Percentiles rank a stretch among this genome's conserved stretches.
phyloP scores from a whole-genome alignment of 1,140 invertebrate species.

The Drosophila yakuba region DNA sequence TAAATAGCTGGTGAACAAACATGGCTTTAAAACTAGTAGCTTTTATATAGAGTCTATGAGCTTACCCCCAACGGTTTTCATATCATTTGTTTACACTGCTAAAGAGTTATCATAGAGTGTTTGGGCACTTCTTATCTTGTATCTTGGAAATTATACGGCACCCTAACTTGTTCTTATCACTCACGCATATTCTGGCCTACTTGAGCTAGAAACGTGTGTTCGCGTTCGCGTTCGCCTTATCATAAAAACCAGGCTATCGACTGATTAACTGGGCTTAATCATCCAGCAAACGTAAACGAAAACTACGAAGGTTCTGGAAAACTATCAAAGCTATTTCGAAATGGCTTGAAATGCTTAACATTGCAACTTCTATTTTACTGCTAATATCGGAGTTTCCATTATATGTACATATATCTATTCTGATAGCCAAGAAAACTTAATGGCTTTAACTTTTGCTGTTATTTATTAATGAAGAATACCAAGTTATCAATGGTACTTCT shows the following conservation, averaged over 20 bases:
- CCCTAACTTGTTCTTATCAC: slow-evolving; percentile 15
- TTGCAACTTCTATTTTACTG: neutral
- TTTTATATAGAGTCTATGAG: neutral
- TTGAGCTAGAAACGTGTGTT: slow-evolving; percentile 20
- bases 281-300: slow-evolving; percentile 33
- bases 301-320: slow-evolving; percentile 5
- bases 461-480: too few species aligned
- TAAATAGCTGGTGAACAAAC: slow-evolving; percentile 15
- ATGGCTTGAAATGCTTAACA: slow-evolving; percentile 19
- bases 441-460: too few species aligned
- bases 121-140: neutral
- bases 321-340: slow-evolving; percentile 25
- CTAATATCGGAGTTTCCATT: neutral
- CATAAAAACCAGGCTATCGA: slow-evolving; percentile 15
- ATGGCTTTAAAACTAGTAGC: neutral
- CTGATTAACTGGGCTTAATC: slow-evolving; percentile 11
- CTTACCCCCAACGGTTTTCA: neutral
- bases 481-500: neutral
- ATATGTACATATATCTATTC: too few species aligned
- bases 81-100: neutral
- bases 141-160: slow-evolving; percentile 1
- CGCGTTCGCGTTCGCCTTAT: slow-evolving; percentile 21
- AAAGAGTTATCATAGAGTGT: neutral
- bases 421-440: too few species aligned
- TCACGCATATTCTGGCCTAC: slow-evolving; percentile 31